Percentiles rank a stretch among this genome's conserved stretches.
Conservation (phyloP, 2,888 invertebrate genomes). For the Dermolepida albohirtum region DNA sequence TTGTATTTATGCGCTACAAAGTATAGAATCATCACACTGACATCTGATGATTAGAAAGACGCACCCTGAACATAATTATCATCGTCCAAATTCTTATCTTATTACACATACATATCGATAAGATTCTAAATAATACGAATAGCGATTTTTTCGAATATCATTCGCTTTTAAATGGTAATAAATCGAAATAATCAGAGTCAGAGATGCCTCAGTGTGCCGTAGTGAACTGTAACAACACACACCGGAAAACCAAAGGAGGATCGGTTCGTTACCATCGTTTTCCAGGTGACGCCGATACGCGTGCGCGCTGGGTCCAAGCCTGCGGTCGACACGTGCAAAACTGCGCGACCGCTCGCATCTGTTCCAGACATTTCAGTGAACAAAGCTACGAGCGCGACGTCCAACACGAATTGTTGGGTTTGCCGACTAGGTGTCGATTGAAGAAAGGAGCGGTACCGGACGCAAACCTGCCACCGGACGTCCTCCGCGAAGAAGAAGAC, state of each 20-base stretch:
- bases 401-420: conserved; percentile 68
- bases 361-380: conserved; percentile 68
- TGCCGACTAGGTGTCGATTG: conserved; percentile 68
- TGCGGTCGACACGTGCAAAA: conserved; percentile 69
- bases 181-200: conserved; percentile 1
- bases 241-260: conserved; percentile 69
- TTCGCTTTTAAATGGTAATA: conserved; percentile 27
- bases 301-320: conserved; percentile 67
- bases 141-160: not conserved
- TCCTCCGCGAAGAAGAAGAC: conserved; percentile 54
- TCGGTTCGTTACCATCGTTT: conserved; percentile 71
- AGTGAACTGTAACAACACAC: conserved; percentile 69
- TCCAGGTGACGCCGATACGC: conserved; percentile 68
- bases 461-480: conserved; percentile 54
- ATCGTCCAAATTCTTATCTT: not conserved
- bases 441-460: conserved; percentile 68
- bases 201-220: conserved; percentile 72
- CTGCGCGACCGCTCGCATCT: conserved; percentile 69
- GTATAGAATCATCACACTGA: conserved; percentile 15
- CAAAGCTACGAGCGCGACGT: conserved; percentile 69
- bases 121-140: not conserved
- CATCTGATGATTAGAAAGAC: conserved; percentile 15
- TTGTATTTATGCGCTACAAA: conserved; percentile 8
- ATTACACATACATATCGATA: not conserved
- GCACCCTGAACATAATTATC: conserved; percentile 16